Base-by-base conservation (phyloP, 1,140 invertebrate genomes). In the Aphaenogaster ashmeadi region DNA sequence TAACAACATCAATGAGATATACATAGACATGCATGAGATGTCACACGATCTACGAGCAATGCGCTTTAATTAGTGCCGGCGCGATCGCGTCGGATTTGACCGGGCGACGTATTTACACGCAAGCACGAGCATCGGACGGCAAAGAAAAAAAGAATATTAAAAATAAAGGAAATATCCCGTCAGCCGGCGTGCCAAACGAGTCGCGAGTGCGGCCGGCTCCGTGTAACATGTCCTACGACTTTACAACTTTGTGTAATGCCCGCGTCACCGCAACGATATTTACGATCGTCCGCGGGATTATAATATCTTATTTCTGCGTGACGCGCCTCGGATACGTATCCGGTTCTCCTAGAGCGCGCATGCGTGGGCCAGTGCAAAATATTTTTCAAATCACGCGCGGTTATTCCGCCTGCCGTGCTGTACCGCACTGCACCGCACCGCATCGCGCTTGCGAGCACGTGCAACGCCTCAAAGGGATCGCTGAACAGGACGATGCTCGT, bases 231-330 rank as follows among this genome's bases (percentile, higher is more conserved):
- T 93, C 90, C 90, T 75, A 89, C 90, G 90, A 92, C 54, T 94
- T 94, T 94, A 94, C 93, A 91, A 89, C 92, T 92, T 80, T 88
- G 88, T 87, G 89, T 91, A 93, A 92, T 91, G 91, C 92, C 88
- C 86, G 89, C 92, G 93, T 93, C 92, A 89, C 92, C 88, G 93
- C 89, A 89, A 87, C 89, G 91, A 93, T 94, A 94, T 93, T 94
- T 94, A 94, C 90, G 90, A 52, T 81, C 79, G 60, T 36, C 85
- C 86, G 81, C 91, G 89, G 93, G 93, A 94, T 93, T 93, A 93
- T 93, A 93, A 93, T 93, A 93, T 93, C 93, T 93, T 93, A 93
- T 93, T 93, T 91, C 91, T 84, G 92, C 88, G 90, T 88, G 90
- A 90, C 89, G 91, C 77, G 91, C 67, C 80, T 33, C 90, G 72